Evolutionary conservation across 2,797 vertebrate genomes (phyloP), one percentile per base, ranked within the genome.

Genomic region (Babyrousa celebensis): DNA sequence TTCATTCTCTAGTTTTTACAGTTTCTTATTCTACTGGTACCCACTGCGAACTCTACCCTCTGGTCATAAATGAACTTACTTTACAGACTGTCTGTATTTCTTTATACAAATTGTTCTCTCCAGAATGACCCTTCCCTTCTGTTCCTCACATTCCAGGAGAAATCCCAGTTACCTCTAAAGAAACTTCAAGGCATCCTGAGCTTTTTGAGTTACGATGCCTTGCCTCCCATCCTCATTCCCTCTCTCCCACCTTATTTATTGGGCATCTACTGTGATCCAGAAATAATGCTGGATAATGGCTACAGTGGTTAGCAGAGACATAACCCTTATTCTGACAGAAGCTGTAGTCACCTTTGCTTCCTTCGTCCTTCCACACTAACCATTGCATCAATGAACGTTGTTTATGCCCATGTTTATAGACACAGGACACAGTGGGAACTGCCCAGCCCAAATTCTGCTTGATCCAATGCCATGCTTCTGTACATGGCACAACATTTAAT

Each of bases 291-390:
- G 16, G 25, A 0, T 14, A 23, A 6, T 7, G 16, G 27, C 10
- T n/a, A 23, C 2, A 9, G 1, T 10, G n/a, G 21, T 40, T 62
- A 20, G 20, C 14, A 25, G 23, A 82, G 36, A 36, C 1, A 0
- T 12, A 16, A 14, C 16, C 48, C 12, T 85, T 18, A 6, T 71
- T 88, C n/a, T 16, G 14, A 21, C 21, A 20, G 17, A 79, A 43
- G 56, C 7, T 40, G 1, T 3, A 40, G 3, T 23, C 65, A 58
- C 12, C 29, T 71, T 40, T 54, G 4, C 17, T 67, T 40, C 29
- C 17, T 11, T 80, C 15, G 84, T 70, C 17, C 48, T 52, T 77
- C 43, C 2, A 12, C 11, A 12, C 5, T 36, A 27, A 27, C 17
- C 15, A 16, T 25, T 56, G 52, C 21, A 65, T 79, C 18, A 29